Percentiles rank a stretch among this genome's conserved stretches.
Conservation (phyloP, 2,888 invertebrate genomes). For the Brachyopa scutellaris region DNA sequence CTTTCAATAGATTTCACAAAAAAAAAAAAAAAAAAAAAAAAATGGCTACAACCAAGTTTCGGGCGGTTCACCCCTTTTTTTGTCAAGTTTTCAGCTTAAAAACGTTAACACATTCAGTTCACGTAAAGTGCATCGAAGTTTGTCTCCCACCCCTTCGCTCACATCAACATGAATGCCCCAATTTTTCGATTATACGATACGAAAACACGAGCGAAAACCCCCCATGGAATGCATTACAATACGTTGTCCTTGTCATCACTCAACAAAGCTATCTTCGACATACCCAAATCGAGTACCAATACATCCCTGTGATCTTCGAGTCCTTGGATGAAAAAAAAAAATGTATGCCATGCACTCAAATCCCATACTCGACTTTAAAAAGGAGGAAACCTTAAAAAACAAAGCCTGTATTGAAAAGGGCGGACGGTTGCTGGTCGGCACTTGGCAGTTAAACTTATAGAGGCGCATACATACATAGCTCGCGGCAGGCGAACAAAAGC, state of each 20-base stretch:
- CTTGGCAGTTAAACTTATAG: conserved; percentile 53
- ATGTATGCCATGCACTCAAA: conserved; percentile 40
- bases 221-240: conserved; percentile 13
- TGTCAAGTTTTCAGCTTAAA: conserved; percentile 1
- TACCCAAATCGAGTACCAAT: not conserved
- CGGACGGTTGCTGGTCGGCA: conserved; percentile 1
- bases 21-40: too few species aligned
- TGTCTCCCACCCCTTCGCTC: conserved; percentile 14
- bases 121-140: conserved; percentile 63
- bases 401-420: not conserved
- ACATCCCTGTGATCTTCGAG: conserved; percentile 31
- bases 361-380: not conserved
- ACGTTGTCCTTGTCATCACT: conserved; percentile 19
- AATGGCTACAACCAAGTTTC: conserved; percentile 33
- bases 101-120: conserved; percentile 31
- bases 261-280: conserved; percentile 14
- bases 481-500: conserved; percentile 55
- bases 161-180: conserved; percentile 50
- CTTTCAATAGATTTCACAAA: conserved; percentile 64
- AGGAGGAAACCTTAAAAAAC: not conserved
- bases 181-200: conserved; percentile 33
- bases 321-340: conserved; percentile 37
- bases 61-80: not conserved
- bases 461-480: conserved; percentile 42
- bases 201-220: conserved; percentile 1